Base-by-base conservation (phyloP, 2,797 vertebrate genomes). In the Chloroceryle inda region DNA sequence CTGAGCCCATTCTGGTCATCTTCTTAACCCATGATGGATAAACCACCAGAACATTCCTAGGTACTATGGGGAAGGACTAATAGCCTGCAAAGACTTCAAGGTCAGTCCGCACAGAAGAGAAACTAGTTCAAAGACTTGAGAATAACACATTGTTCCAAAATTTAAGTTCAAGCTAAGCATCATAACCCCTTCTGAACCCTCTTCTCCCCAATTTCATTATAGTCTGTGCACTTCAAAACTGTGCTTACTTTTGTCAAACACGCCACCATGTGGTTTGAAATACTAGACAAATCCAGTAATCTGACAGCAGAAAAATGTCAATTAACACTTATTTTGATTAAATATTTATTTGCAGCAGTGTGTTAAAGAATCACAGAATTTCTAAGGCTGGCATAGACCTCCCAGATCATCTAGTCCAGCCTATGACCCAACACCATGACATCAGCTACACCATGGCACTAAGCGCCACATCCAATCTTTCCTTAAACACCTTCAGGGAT, bases 221-320 rank as follows among this genome's bases (percentile, higher is more conserved):
- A 58, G 35, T 11, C 37, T 23, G 6, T 23, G 29, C 35, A 12
- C 42, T 79, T 80, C 27, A 85, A 59, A 92, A 18, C 24, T 1
- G 4, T 9, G 31, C 47, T 67, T 92, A 22, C 14, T 74, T 86
- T 88, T 62, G 38, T 50, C 59, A 71, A 84, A 75, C 11, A n/a
- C 8, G 29, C 94, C 95, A 93, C 91, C 96, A 6, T 27, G 94
- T 96, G 94, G 92, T 62, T n/a, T 83, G 26, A 67, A 75, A 56
- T 5, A 29, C 33, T 56, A 72, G 31, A 69, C 38, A 75, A 19
- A 73, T 61, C 1, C 14, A 45, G 12, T 10, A n/a, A 79, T 1
- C 6, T 10, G 11, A 44, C 20, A 74, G 21, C 13, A 42, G n/a
- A 63, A 19, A 22, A 6, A 35, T 16, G 47, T 37, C 35, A 8